Base-by-base conservation (phyloP, 2,797 vertebrate genomes). In the Malurus leucopterus region DNA sequence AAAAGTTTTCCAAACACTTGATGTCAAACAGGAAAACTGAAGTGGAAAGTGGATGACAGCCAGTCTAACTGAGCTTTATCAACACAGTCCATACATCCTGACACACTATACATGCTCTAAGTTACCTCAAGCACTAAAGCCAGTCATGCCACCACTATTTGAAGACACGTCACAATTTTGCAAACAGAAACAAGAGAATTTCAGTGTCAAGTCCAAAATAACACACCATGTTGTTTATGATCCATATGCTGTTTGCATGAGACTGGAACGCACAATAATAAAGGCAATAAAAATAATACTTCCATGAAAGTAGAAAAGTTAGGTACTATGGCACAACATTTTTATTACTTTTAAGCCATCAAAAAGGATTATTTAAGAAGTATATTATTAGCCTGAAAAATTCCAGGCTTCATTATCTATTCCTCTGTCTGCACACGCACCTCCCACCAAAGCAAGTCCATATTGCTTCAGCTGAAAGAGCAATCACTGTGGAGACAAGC, bases 11-110 rank as follows among this genome's bases (percentile, higher is more conserved):
- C 91, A 92, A 95, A 94, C 71, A 91, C 81, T 76, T 84, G 82
- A 89, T 63, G 86, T 92, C 86, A 90, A 91, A 95, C 95, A 95
- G 95, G 95, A 96, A 96, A 94, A 84, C 79, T 76, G 77, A 91
- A 93, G 50, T 79, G 69, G 92, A 92, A 95, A 93, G 82, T 85
- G 87, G 90, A 95, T 93, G 92, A 95, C 77, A 93, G 89, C 80
- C 91, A 75, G 73, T 59, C 50, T 90, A 79, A 94, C 43, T 58
- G 69, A 86, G 73, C 59, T 92, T 94, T 95, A 95, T 93, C 89
- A 92, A 86, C 22, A 9, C 46, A 29, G 64, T 70, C 84, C 74
- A 72, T 71, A 81, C 82, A 93, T 88, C 84, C 90, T 92, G 89
- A 59, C 55, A 87, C 20, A 73, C 77, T 91, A 92, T 88, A 79